These are phyloP conservation scores for Crenuchus spilurus DNA, from an alignment of 2,797 vertebrate species.

Conservation along the genomic window DNA sequence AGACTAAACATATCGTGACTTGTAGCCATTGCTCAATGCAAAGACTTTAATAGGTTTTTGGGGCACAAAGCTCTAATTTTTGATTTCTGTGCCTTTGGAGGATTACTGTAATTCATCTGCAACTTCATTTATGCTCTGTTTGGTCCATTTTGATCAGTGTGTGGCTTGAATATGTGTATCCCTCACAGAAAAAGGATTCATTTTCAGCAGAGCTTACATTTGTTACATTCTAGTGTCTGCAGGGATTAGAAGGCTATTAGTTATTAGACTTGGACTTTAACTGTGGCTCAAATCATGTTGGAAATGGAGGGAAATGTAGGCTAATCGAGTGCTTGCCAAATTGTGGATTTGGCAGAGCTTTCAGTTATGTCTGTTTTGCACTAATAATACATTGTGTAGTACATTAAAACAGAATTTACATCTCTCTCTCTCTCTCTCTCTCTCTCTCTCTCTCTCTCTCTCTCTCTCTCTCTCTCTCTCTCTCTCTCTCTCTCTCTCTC, in stretches of 20 bases:
- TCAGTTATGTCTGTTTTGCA: not conserved
- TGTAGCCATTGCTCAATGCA: not conserved
- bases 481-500: not conserved
- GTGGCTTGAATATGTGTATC: not conserved
- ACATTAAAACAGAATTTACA: not conserved
- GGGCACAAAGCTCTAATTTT: slow-evolving; percentile 2
- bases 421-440: not conserved
- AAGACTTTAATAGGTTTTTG: not conserved
- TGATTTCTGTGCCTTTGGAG: not conserved
- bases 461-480: not conserved
- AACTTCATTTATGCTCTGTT: not conserved
- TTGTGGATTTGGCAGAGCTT: not conserved
- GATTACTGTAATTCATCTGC: slow-evolving; percentile 2
- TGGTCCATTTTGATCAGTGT: not conserved
- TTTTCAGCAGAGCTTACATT: not conserved
- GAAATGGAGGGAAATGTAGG: not conserved
- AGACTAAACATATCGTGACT: not conserved
- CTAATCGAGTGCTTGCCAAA: not conserved
- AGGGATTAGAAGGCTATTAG: slow-evolving; percentile 22
- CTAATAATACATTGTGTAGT: not conserved
- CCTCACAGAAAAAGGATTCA: not conserved
- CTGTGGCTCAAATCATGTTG: not conserved
- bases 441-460: not conserved
- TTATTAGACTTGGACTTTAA: not conserved
- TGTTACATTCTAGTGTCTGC: not conserved